Evolutionary conservation across 2,113 vertebrate genomes (phyloP), one percentile per base, ranked within the genome.

Genomic region (Mus pahari): DNA sequence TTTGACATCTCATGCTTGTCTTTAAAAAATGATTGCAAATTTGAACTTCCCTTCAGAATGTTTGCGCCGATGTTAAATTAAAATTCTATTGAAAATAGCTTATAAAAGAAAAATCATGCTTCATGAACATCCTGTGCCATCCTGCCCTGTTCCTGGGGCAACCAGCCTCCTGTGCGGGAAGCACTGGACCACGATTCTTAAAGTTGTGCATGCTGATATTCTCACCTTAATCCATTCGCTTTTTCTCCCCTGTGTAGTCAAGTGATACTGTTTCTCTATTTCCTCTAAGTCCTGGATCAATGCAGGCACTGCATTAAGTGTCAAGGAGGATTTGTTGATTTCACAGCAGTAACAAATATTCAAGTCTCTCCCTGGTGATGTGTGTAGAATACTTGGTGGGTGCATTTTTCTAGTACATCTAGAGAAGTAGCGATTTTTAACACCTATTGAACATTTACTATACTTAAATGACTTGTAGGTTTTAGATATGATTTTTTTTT

Each of bases 11-110:
- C 71, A 42, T 55, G 53, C 28, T 94, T 62, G 31, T 73, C 58
- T 86, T 55, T 7, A 84, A 86, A 95, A 96, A 92, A 88, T 78
- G 53, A 91, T 70, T 75, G 36, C 10, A 81, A 39, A 77, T 73
- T 77, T 90, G 71, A 93, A 73, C 93, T 79, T 78, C 28, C 28
- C 77, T 71, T n/a, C 24, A 70, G 17, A 48, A 81, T 58, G 70
- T 42, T 75, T 77, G 33, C n/a, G 5, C 75, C 86, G 81, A 12
- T 64, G 87, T 73, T 86, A 82, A 81, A 48, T 95, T 66, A 90
- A 91, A 81, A 70, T 81, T 14, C 10, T 55, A 16, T 73, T 94
- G 82, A 36, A 73, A 64, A 36, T 90, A 64, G 17, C 55, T 78
- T 93, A 50, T 31, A 53, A 14, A 78, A 45, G 55, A 74, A 86